Evolutionary conservation across 1,140 invertebrate genomes (phyloP).

Genomic region (Odontomachus brunneus): DNA sequence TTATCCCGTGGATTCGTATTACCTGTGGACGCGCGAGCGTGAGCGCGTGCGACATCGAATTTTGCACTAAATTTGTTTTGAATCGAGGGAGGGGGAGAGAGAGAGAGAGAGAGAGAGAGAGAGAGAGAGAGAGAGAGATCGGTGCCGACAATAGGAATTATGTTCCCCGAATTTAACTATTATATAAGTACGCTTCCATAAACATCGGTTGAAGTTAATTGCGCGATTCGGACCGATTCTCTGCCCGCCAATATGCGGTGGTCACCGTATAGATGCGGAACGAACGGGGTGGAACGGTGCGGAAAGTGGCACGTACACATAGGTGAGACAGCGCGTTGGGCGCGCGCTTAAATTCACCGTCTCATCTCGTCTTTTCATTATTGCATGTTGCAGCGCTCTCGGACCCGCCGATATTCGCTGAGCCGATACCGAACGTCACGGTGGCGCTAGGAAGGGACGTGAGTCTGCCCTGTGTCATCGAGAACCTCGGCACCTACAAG

Average conservation of each 20-base stretch:
- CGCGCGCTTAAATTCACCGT: background rate
- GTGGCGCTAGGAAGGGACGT: conserved; percentile 95
- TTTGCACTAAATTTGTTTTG: background rate
- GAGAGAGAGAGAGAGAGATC: background rate
- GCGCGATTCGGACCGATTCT: background rate
- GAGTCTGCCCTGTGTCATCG: conserved; percentile 94
- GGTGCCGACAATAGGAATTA: background rate
- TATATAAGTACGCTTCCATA: background rate
- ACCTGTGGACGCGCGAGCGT: background rate
- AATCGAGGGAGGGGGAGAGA: background rate
- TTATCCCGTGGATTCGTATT: background rate
- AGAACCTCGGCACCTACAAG: conserved; percentile 94
- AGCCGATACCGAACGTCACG: conserved; percentile 95
- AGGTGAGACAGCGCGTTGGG: no score
- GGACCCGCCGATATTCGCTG: conserved; percentile 93
- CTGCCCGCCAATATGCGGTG: no score
- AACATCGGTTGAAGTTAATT: background rate
- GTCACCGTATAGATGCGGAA: no score
- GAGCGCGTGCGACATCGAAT: conserved; percentile 5
- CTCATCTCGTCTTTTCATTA: conserved; percentile 39
- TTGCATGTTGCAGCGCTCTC: conserved; percentile 90
- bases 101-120: no score
- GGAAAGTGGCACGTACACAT: background rate
- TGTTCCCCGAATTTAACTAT: conserved; percentile 1
- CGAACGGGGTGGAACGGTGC: background rate